These are phyloP conservation scores for Petroica traversi DNA, from an alignment of 2,113 vertebrate genomes.

Conservation along the genomic window DNA sequence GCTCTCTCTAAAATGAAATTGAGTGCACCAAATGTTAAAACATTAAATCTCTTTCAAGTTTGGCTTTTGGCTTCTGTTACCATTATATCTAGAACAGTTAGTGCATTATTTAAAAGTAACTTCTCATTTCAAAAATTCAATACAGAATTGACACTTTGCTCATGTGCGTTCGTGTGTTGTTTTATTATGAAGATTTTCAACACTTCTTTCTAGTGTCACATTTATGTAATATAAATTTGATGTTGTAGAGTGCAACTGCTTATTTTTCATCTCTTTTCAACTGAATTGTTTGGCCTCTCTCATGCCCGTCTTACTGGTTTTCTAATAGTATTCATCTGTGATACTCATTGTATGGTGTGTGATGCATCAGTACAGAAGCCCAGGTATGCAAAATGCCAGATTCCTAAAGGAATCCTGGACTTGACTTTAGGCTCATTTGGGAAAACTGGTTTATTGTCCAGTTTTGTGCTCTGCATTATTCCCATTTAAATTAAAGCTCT, in stretches of 20 bases:
- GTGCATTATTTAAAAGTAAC: not conserved
- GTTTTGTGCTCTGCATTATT: not conserved
- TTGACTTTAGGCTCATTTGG: not conserved
- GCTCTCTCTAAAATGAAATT: not conserved
- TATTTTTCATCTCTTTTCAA: not conserved
- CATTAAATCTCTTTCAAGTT: not conserved
- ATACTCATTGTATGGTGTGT: not conserved
- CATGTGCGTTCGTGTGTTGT: not conserved
- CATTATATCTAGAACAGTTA: not conserved
- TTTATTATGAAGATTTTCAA: not conserved
- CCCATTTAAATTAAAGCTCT: not conserved
- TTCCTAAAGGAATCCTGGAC: not conserved
- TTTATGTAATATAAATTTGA: not conserved
- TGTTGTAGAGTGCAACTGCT: not conserved
- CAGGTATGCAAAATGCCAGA: not conserved
- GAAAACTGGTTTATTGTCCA: not conserved
- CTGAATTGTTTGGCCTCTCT: not conserved
- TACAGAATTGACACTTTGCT: not conserved
- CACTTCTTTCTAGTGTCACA: not conserved
- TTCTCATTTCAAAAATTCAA: not conserved
- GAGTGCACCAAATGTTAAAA: not conserved
- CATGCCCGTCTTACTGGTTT: not conserved
- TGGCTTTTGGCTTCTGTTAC: not conserved
- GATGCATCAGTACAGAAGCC: not conserved
- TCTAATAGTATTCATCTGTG: not conserved